A percentile compares a stretch with the other conserved stretches of the same genome.
Evolutionary conservation across 1,140 invertebrate species (phyloP).

Genomic region (Hyles vespertilio): DNA sequence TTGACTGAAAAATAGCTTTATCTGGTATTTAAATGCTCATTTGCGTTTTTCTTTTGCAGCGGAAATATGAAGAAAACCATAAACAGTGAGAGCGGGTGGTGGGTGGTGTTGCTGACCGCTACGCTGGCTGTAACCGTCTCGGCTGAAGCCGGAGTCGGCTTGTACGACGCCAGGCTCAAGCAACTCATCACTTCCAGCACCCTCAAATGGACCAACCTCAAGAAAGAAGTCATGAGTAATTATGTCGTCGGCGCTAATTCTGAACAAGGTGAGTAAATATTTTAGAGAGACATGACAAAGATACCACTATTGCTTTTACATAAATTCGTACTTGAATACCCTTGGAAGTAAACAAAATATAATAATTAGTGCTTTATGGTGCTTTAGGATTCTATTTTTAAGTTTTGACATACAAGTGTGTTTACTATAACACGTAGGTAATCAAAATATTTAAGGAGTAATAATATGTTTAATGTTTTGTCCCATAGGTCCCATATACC

Average conservation of each 20-base stretch:
- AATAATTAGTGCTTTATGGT: no score
- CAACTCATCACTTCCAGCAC: conserved; percentile 65
- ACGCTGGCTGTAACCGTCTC: conserved; percentile 43
- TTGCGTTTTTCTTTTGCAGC: conserved; percentile 30
- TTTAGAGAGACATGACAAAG: not conserved
- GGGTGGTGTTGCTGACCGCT: conserved; percentile 50
- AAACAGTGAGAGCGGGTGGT: conserved; percentile 56
- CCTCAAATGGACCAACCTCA: conserved; percentile 58
- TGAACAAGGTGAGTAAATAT: conserved; percentile 38
- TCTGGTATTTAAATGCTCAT: not conserved
- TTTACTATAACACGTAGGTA: no score
- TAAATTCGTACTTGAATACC: no score
- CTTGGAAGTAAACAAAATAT: no score
- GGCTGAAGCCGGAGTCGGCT: conserved; percentile 44
- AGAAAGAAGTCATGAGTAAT: conserved; percentile 57
- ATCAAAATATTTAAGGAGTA: not conserved
- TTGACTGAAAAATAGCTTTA: no score
- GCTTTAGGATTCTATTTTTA: no score
- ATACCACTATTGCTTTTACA: no score
- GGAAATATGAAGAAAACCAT: conserved; percentile 53
- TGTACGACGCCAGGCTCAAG: conserved; percentile 55
- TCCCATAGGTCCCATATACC: conserved; percentile 78
- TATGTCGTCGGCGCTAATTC: conserved; percentile 57
- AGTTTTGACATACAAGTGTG: no score
- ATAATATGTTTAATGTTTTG: conserved; percentile 16